Base-by-base conservation (phyloP, 2,113 vertebrate genomes). In the Leuciscus idus region DNA sequence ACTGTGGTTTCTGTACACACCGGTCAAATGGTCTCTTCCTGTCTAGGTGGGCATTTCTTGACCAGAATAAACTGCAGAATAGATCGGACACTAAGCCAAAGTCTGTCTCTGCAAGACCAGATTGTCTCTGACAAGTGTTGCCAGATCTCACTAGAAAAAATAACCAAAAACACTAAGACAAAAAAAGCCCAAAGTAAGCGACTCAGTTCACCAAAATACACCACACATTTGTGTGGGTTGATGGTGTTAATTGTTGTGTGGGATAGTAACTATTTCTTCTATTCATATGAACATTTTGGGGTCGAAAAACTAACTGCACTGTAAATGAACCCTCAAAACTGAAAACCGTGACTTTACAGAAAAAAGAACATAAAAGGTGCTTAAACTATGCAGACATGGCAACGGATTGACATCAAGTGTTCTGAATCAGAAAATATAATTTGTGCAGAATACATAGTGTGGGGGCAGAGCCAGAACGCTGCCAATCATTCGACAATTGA, bases 1-100 rank as follows among this genome's bases (percentile, higher is more conserved):
- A 72, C 33, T 70, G 30, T 68, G 64, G 5, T 28, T 8, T 6
- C 30, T 36, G 9, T 39, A 39, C 68, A 39, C 8, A 23, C 33
- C 9, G 19, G 33, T 72, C 68, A 43, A 19, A 43, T 72, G 9
- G 33, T 72, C 9, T 72, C 66, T 19, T 70, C 2, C 66, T 39
- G 66, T 70, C 68, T 72, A 39, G 33, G 68, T 72, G 68, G 68
- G 19, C 66, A 70, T 8, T 39, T 72, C 68, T 72, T 72, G 33
- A 72, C 33, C 19, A 72, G 68, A 43, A 39, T 23, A 39, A 39
- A 10, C 68, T 23, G 68, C 68, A 39, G 19, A 4, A 13, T 70
- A 70, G 33, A 10, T 72, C 9, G 21, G 4, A 70, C 17, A 19
- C 36, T 36, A 23, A 39, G 66, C 48, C 48, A 77, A 55, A 77